Percentiles rank a stretch among this genome's conserved stretches.
phyloP scores from a whole-genome alignment of 2,113 vertebrate genomes.

The Ammodytes marinus region DNA sequence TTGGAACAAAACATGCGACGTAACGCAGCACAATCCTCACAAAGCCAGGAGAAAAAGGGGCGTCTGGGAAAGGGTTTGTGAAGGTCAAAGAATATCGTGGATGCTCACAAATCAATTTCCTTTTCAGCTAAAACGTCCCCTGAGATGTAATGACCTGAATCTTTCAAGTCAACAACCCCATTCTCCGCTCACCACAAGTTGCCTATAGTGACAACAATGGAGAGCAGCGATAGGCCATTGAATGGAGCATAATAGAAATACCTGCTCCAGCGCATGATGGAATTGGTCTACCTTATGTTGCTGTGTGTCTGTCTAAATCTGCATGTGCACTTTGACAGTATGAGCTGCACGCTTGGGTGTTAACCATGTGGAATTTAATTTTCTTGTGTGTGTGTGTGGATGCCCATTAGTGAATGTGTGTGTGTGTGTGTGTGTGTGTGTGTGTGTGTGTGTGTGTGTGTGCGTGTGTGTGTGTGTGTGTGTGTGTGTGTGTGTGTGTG shows the following conservation, averaged over 20 bases:
- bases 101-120: conserved; percentile 78
- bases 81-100: conserved; percentile 73
- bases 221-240: conserved; percentile 33
- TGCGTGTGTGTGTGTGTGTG: conserved; percentile 11
- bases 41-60: conserved; percentile 49
- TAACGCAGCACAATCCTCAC: conserved; percentile 59
- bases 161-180: conserved; percentile 71
- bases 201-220: conserved; percentile 47
- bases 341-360: conserved; percentile 20
- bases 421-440: not conserved
- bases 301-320: conserved; percentile 2
- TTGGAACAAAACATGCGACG: conserved; percentile 50
- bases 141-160: conserved; percentile 81
- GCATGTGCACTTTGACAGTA: conserved; percentile 20
- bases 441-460: not conserved
- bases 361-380: conserved; percentile 26
- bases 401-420: not conserved
- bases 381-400: conserved; percentile 8
- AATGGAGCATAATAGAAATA: conserved; percentile 31
- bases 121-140: conserved; percentile 71
- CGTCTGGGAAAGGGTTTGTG: conserved; percentile 41
- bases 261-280: conserved; percentile 22
- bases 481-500: not conserved
- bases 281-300: not conserved
- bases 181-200: conserved; percentile 56